Conservation (phyloP, 2,113 vertebrate genomes). For the Zosterops lateralis region DNA sequence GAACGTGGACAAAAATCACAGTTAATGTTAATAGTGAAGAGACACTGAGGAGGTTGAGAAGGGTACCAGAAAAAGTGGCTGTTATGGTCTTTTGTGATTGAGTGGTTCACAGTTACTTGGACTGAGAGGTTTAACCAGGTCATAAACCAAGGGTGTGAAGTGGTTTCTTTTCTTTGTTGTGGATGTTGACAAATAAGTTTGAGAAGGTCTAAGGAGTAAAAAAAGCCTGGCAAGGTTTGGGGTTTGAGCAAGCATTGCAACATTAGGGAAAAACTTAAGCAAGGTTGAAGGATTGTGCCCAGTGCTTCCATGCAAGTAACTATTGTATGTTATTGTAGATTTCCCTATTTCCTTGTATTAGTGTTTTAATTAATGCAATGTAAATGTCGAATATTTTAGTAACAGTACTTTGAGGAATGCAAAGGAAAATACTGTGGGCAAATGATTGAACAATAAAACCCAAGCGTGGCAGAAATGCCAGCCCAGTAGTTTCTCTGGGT, state of each 20-base stretch:
- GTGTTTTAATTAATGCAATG: neutral
- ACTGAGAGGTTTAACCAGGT: neutral
- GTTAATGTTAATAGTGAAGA: neutral
- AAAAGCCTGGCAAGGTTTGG: neutral
- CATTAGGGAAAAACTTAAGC: neutral
- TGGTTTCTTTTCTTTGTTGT: neutral
- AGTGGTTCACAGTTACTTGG: neutral
- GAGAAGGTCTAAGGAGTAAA: neutral
- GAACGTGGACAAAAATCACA: neutral
- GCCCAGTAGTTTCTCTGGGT: neutral
- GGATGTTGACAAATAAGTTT: neutral
- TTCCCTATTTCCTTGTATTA: neutral
- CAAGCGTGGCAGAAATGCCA: neutral
- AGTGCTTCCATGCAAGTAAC: neutral
- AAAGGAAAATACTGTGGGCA: neutral
- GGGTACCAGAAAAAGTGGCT: neutral
- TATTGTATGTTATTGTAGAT: neutral
- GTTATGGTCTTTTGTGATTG: neutral
- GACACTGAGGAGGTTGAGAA: neutral
- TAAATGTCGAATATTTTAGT: neutral
- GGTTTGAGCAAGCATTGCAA: neutral
- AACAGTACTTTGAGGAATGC: neutral
- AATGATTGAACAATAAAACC: neutral
- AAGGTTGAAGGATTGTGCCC: neutral
- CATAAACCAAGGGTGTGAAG: accelerated